phyloP scores from a whole-genome alignment of 2,797 vertebrate genomes.

The Erpetoichthys calabaricus region DNA sequence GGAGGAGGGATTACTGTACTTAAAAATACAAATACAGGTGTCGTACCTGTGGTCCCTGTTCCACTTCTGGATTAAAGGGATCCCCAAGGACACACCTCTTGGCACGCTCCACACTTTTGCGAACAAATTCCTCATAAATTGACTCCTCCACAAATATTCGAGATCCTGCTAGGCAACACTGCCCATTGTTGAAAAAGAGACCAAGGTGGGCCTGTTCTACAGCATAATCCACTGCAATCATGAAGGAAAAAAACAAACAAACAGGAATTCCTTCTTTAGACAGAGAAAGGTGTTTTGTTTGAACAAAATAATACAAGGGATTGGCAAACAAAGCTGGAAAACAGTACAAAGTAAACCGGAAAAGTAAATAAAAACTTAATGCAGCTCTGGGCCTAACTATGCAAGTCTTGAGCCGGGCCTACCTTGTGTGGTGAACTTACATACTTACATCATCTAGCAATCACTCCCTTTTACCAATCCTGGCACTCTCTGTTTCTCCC shows the following conservation, averaged over 20 bases:
- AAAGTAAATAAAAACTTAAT: too few species aligned
- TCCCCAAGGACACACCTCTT: slow-evolving; percentile 60
- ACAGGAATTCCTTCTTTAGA: neutral
- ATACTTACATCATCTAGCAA: too few species aligned
- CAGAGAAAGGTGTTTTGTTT: neutral
- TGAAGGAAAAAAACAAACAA: slow-evolving; percentile 3
- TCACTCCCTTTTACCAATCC: too few species aligned
- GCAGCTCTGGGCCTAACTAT: too few species aligned
- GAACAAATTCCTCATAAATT: slow-evolving; percentile 70
- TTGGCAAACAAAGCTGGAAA: too few species aligned
- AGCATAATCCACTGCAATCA: slow-evolving; percentile 55
- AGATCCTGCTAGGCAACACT: slow-evolving; percentile 72
- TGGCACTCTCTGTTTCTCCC: too few species aligned
- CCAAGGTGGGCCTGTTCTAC: slow-evolving; percentile 65
- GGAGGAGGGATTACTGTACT: too few species aligned
- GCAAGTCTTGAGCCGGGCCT: too few species aligned
- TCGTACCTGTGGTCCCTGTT: slow-evolving; percentile 68
- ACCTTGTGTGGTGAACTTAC: too few species aligned
- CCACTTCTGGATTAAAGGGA: slow-evolving; percentile 51
- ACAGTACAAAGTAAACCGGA: neutral
- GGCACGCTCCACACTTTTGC: slow-evolving; percentile 52
- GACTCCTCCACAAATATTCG: slow-evolving; percentile 76
- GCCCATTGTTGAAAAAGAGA: slow-evolving; percentile 76
- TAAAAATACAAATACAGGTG: neutral
- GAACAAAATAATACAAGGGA: neutral